Conservation (phyloP, 2,113 vertebrate genomes). For the Epinephelus lanceolatus region DNA sequence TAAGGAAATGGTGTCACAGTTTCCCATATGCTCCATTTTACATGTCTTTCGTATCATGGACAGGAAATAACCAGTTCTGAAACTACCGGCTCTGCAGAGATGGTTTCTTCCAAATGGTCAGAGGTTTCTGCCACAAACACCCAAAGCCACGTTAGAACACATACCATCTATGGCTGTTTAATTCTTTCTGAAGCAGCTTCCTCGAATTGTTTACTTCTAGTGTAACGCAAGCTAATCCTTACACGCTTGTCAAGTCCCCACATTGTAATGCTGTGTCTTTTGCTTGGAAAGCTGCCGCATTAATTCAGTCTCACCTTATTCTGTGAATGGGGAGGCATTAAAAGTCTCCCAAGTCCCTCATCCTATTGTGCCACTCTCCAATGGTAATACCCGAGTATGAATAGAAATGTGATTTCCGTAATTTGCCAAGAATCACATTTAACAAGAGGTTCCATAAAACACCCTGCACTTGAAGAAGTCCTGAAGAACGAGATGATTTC, state of each 20-base stretch:
- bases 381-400: conserved; percentile 52
- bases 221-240: conserved; percentile 69
- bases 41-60: too few relatives aligned
- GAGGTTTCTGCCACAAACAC: conserved; percentile 12
- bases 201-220: conserved; percentile 44
- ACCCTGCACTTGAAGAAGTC: conserved; percentile 39
- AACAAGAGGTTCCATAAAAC: conserved; percentile 47
- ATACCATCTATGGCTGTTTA: conserved; percentile 43
- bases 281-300: conserved; percentile 67
- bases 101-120: conserved; percentile 26
- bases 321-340: conserved; percentile 58
- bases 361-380: conserved; percentile 61
- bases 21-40: too few relatives aligned
- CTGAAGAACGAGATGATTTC: conserved; percentile 55
- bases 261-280: conserved; percentile 60
- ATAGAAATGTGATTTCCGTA: conserved; percentile 63
- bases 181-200: conserved; percentile 64
- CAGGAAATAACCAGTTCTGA: too few relatives aligned
- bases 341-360: conserved; percentile 54
- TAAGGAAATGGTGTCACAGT: too few relatives aligned
- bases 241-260: conserved; percentile 60
- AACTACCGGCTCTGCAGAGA: neutral
- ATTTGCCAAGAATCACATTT: conserved; percentile 48
- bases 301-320: conserved; percentile 73
- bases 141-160: conserved; percentile 37